These are phyloP conservation scores for Archegozetes longisetosus DNA, from an alignment of 1,140 invertebrate genomes.

Conservation along the genomic window DNA sequence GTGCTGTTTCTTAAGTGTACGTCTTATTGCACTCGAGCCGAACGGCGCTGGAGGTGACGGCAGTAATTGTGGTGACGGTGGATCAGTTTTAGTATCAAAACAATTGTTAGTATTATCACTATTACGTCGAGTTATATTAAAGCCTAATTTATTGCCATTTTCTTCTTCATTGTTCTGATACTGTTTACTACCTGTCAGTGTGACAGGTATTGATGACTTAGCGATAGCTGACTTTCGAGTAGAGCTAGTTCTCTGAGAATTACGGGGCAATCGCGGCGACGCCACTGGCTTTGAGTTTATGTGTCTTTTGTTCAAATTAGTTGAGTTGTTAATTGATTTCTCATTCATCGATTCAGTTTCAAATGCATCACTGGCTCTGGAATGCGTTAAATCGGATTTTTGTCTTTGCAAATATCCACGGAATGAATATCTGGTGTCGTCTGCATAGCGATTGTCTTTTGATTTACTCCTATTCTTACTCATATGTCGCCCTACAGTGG, in stretches of 20 bases:
- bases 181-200: background rate
- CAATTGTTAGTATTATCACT: background rate
- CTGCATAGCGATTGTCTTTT: slow-evolving; percentile 8
- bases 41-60: slow-evolving; percentile 20
- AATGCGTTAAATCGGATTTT: slow-evolving; percentile 30
- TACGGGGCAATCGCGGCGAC: slow-evolving; percentile 18
- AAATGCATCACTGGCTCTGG: slow-evolving; percentile 19
- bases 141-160: background rate
- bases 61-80: background rate
- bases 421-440: slow-evolving; percentile 15
- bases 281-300: slow-evolving; percentile 17
- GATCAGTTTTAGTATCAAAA: too few relatives aligned
- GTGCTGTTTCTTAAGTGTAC: slow-evolving; percentile 16
- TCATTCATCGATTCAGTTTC: slow-evolving; percentile 17
- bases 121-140: background rate
- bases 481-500: background rate
- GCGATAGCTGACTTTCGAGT: background rate
- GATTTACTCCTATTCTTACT: background rate
- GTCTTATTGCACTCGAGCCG: slow-evolving; percentile 16
- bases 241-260: slow-evolving; percentile 11
- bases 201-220: background rate
- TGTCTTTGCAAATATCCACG: slow-evolving; percentile 26
- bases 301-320: slow-evolving; percentile 16
- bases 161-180: background rate
- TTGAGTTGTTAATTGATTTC: slow-evolving; percentile 14